These are phyloP conservation scores for Siderastrea siderea DNA, from an alignment of 92 coral and sea anemone species.

Conservation along the genomic window DNA sequence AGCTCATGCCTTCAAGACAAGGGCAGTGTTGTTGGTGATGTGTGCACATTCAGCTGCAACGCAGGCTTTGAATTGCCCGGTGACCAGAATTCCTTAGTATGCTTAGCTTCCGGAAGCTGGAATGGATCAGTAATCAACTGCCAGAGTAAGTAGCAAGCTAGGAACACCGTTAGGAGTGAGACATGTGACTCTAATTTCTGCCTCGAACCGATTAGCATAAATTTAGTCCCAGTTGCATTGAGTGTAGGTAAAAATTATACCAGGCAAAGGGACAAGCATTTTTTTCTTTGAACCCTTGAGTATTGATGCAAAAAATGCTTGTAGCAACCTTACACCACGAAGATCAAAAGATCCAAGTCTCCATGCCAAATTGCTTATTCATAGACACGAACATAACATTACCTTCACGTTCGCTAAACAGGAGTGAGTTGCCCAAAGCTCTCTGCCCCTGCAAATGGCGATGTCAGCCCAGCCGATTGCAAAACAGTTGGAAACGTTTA, in stretches of 20 bases:
- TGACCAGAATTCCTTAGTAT: slow-evolving; percentile 50
- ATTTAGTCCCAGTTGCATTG: too few species aligned
- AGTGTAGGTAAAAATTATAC: too few species aligned
- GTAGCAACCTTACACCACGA: too few species aligned
- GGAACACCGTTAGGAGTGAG: too few species aligned
- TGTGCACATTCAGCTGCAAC: slow-evolving; percentile 82
- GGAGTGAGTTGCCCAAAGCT: slow-evolving; percentile 84
- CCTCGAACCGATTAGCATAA: too few species aligned
- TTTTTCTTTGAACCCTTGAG: too few species aligned
- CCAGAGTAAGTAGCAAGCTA: slow-evolving; percentile 41
- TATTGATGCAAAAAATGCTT: too few species aligned
- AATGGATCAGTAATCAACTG: slow-evolving; percentile 58
- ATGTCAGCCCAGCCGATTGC: slow-evolving; percentile 74
- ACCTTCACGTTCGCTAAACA: slow-evolving; percentile 17
- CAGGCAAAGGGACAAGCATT: too few species aligned
- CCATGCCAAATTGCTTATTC: neutral
- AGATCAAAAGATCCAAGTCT: neutral
- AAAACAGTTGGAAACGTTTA: slow-evolving; percentile 66
- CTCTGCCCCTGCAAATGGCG: slow-evolving; percentile 72
- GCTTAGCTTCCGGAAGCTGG: slow-evolving; percentile 78
- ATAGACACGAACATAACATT: too few species aligned
- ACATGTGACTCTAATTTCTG: too few species aligned
- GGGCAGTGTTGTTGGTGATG: slow-evolving; percentile 61
- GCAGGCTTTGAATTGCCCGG: slow-evolving; percentile 78
- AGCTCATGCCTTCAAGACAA: slow-evolving; percentile 72